Evolutionary conservation across 1,140 invertebrate species (phyloP), one percentile per base, ranked within the genome.

Genomic region (Trichoplusia ni): DNA sequence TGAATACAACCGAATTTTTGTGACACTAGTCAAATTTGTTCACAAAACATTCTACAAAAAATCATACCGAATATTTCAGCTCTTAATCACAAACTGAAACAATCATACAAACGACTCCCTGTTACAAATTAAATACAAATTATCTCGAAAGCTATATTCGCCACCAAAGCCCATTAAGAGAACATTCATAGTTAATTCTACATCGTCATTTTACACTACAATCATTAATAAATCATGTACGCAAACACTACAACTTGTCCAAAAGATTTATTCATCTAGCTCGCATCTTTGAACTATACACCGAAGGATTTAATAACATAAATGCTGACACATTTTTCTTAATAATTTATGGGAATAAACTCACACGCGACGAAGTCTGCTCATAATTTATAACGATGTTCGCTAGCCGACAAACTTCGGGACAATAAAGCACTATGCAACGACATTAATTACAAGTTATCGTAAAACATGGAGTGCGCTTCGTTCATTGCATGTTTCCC

Each of bases 381-480:
- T 67, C 64, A 73, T 79, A 78, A 77, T 71, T 82, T 69, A 79
- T 65, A 53, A 58, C 60, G 70, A 74, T 67, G 64, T 73, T 69
- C 74, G 44, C 60, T 6, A 63, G 38, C 53, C 66, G 66, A 67
- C 69, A 67, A 77, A 71, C 66, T 81, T 75, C 56, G 62, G 56
- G 35, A 78, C 75, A 80, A 82, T 82, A 77, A 79, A 82, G 67
- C 69, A 73, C 65, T 75, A 67, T 75, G 69, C 71, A 63, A 67
- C 64, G 71, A 81, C 80, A 81, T 82, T 82, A 81, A 82, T 81
- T 82, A 81, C 74, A 69, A 76, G 31, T 74, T 79, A 81, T 81
- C 73, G 77, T 81, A 81, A 82, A 81, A 75, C 76, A 77, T 73
- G 73, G 61, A 65, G 65, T 64, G 33, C 47, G 56, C 31, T 60